Evolutionary conservation across 23 tunicate genomes (phyloP).

Genomic region (Botrylloides violaceus): DNA sequence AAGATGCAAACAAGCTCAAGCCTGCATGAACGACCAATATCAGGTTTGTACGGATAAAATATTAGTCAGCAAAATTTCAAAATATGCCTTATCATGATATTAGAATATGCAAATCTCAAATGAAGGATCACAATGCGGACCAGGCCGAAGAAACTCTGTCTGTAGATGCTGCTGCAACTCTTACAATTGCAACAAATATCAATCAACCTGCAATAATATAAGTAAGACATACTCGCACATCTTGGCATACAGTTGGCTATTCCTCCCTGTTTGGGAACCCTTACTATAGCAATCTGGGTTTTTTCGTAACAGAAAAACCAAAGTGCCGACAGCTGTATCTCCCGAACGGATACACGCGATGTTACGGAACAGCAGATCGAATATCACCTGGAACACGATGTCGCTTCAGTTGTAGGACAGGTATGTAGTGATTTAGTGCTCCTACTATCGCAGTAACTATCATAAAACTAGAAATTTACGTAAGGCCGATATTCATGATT

Average conservation of each 20-base stretch:
- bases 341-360: conserved; percentile 13
- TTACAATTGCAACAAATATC: conserved; percentile 19
- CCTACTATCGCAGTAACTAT: too few relatives aligned
- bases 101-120: conserved; percentile 3
- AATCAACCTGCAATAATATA: neutral
- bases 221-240: too few relatives aligned
- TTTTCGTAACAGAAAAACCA: neutral
- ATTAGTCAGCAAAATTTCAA: neutral
- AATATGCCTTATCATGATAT: neutral
- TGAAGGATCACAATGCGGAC: conserved; percentile 7
- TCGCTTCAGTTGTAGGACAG: conserved; percentile 14
- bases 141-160: conserved; percentile 17
- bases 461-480: too few relatives aligned
- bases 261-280: neutral
- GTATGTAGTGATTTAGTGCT: too few relatives aligned
- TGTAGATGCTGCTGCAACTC: conserved; percentile 20
- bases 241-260: neutral
- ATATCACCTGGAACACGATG: conserved; percentile 12
- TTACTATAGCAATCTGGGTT: neutral
- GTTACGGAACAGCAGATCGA: conserved; percentile 9
- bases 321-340: conserved; percentile 17
- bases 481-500: too few relatives aligned
- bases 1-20: conserved; percentile 13
- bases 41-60: conserved; percentile 2
- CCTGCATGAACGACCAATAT: conserved; percentile 21